phyloP scores from a whole-genome alignment of 2,113 vertebrate genomes.

The Pionites leucogaster region DNA sequence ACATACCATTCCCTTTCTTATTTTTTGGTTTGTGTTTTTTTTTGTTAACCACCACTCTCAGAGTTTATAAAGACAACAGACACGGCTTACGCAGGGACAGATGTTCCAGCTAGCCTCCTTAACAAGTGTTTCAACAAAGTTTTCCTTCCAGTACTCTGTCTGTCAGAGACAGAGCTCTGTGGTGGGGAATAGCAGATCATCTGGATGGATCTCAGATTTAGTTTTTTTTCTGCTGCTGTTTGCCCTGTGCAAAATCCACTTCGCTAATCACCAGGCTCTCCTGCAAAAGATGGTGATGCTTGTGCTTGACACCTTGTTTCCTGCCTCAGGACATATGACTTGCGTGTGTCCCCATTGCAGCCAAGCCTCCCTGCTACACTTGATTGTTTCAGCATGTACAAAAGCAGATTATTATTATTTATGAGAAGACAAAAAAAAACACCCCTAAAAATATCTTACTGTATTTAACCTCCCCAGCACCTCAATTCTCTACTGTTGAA shows the following conservation, averaged over 20 bases:
- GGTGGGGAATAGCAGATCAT: neutral
- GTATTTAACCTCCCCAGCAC: fast-evolving
- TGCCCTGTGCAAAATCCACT: neutral
- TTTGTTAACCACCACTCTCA: fast-evolving
- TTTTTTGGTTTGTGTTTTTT: neutral
- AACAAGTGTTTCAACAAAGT: neutral
- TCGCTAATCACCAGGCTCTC: neutral
- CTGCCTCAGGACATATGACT: neutral
- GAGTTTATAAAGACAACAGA: neutral
- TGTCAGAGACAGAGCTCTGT: neutral
- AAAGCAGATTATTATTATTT: neutral
- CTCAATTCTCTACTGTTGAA: neutral
- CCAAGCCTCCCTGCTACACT: neutral
- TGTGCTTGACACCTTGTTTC: neutral
- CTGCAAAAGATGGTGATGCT: neutral
- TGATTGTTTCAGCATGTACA: neutral
- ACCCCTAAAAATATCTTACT: neutral
- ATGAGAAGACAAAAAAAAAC: neutral
- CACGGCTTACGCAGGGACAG: neutral
- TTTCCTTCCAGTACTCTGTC: neutral
- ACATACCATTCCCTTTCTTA: fast-evolving
- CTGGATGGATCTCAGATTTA: neutral
- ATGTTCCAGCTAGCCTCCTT: neutral
- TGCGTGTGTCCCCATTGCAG: neutral
- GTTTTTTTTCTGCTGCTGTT: neutral